A percentile compares a stretch with the other conserved stretches of the same genome.
These are phyloP conservation scores for Tupaia tana DNA, from an alignment of 2,113 vertebrate species.

Conservation along the genomic window DNA sequence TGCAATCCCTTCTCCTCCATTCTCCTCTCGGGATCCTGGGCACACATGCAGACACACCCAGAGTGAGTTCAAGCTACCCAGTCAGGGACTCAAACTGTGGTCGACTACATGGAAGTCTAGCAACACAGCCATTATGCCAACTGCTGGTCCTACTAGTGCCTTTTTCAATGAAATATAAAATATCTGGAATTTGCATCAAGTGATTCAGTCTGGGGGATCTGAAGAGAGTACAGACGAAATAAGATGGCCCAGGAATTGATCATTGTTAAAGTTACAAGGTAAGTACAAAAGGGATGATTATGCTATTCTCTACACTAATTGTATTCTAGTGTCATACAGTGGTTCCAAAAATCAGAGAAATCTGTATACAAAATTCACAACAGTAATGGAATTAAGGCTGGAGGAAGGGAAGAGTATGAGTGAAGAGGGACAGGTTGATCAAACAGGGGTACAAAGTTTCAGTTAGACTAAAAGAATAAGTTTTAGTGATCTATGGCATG, in stretches of 20 bases:
- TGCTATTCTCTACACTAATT: neutral
- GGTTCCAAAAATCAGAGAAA: slow-evolving; percentile 44
- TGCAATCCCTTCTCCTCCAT: too few species aligned
- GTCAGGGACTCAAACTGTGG: too few species aligned
- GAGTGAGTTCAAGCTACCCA: too few species aligned
- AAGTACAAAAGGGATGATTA: neutral
- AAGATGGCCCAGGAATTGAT: neutral
- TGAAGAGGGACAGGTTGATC: too few species aligned
- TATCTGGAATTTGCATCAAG: neutral
- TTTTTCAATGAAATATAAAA: slow-evolving; percentile 46
- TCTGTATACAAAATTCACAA: neutral
- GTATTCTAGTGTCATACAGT: neutral
- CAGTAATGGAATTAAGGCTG: neutral
- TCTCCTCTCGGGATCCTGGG: too few species aligned
- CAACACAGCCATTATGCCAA: too few species aligned
- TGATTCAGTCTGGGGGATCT: neutral
- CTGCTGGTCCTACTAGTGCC: neutral
- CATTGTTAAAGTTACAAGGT: neutral
- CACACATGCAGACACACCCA: too few species aligned
- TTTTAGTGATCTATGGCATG: too few species aligned
- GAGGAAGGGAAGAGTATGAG: too few species aligned
- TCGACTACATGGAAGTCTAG: too few species aligned
- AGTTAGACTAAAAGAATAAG: too few species aligned
- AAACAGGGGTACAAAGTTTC: too few species aligned
- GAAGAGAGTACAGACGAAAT: neutral